phyloP scores from a whole-genome alignment of 2,113 vertebrate species.

The Dunckerocampus dactyliophorus region DNA sequence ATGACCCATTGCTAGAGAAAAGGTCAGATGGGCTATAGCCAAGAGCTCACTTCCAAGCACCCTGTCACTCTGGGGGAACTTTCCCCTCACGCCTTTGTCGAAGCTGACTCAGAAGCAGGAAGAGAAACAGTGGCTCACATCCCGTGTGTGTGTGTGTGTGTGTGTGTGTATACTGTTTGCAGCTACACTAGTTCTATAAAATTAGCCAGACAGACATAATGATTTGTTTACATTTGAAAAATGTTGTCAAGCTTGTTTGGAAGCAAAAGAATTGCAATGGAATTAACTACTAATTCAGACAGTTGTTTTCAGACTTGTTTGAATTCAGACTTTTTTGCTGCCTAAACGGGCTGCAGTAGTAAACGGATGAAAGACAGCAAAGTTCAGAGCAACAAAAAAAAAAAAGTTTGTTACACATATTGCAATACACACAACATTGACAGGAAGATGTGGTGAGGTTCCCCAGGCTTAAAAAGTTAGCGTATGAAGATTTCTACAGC shows the following conservation, averaged over 20 bases:
- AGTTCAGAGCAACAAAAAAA: too few relatives aligned
- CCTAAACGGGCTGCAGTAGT: too few relatives aligned
- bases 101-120: slow-evolving; percentile 55
- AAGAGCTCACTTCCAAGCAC: not conserved
- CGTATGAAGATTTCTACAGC: too few relatives aligned
- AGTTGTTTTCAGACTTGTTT: too few relatives aligned
- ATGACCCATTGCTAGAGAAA: not conserved
- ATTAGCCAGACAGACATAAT: slow-evolving; percentile 33
- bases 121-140: slow-evolving; percentile 57
- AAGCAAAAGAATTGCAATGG: too few relatives aligned
- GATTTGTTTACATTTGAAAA: not conserved
- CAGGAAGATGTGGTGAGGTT: not conserved
- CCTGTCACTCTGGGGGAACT: not conserved
- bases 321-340: too few relatives aligned
- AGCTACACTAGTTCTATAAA: slow-evolving; percentile 34
- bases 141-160: slow-evolving; percentile 53
- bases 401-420: not conserved
- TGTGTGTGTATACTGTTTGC: slow-evolving; percentile 19
- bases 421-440: not conserved
- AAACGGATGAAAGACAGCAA: too few relatives aligned
- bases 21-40: not conserved
- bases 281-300: too few relatives aligned
- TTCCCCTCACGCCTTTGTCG: slow-evolving; percentile 27
- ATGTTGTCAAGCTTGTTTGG: too few relatives aligned
- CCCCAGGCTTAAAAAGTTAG: not conserved